Evolutionary conservation across 2,113 vertebrate species (phyloP).

Genomic region (Anarrhichthys ocellatus): DNA sequence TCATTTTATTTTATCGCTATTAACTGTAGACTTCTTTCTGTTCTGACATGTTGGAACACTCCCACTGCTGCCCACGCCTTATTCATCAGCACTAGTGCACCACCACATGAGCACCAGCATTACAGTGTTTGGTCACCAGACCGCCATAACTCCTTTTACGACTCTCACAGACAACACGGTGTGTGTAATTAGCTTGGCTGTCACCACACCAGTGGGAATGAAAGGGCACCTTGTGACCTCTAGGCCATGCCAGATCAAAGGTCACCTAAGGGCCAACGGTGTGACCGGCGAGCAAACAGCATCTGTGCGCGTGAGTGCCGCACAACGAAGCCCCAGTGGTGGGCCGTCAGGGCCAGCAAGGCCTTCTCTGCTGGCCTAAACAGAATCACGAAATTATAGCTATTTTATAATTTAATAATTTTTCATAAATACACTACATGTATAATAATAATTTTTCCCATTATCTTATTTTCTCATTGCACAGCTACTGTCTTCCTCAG

Average conservation of each 20-base stretch:
- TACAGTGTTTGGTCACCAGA: constrained; percentile 68
- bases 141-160: constrained; percentile 71
- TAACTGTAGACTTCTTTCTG: not conserved
- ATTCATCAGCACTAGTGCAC: constrained; percentile 42
- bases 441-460: no score
- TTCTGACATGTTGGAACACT: not conserved
- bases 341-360: no score
- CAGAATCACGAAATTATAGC: no score
- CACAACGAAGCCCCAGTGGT: not conserved
- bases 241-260: constrained; percentile 72
- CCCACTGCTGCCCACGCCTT: not conserved
- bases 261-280: constrained; percentile 64
- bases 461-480: no score
- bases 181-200: constrained; percentile 77
- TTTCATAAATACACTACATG: no score
- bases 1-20: not conserved
- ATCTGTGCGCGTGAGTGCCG: constrained; percentile 14
- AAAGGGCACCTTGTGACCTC: constrained; percentile 65
- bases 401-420: no score
- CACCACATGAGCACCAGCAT: constrained; percentile 58
- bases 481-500: no score
- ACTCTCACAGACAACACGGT: constrained; percentile 57
- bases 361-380: no score
- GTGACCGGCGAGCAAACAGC: constrained; percentile 47
- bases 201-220: constrained; percentile 69